Evolutionary conservation across 1,140 invertebrate species (phyloP).

Genomic region (Drosophila sp.): DNA sequence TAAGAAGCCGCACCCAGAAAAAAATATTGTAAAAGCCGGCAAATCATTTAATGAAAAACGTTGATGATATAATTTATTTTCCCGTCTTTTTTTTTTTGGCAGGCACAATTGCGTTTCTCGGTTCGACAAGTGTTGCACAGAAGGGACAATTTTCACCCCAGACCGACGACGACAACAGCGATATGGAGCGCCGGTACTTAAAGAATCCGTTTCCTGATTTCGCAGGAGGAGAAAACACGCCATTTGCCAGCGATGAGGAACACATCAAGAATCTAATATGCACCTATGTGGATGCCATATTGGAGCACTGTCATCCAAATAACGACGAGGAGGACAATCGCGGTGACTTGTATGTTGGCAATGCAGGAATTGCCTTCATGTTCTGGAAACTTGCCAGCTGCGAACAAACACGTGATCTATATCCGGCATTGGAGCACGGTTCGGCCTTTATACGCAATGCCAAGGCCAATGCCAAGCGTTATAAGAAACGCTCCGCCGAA

Average conservation of each 20-base stretch:
- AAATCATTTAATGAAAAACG: constrained; percentile 36
- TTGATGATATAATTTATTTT: constrained; percentile 8
- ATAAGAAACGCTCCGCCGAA: constrained; percentile 76
- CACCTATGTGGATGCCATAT: constrained; percentile 79
- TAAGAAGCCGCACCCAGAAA: constrained; percentile 1
- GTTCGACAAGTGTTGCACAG: background rate
- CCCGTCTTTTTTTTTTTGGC: background rate
- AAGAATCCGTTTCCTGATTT: constrained; percentile 77
- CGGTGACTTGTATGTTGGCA: constrained; percentile 85
- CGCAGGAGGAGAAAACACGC: constrained; percentile 58
- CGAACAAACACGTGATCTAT: constrained; percentile 74
- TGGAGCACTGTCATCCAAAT: constrained; percentile 72
- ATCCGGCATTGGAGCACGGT: constrained; percentile 79
- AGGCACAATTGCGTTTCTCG: constrained; percentile 30
- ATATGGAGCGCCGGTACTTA: constrained; percentile 77
- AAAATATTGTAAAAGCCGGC: constrained; percentile 27
- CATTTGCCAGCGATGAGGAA: constrained; percentile 72
- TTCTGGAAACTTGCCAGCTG: constrained; percentile 84
- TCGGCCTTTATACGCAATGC: constrained; percentile 83
- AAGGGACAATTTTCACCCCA: constrained; percentile 16
- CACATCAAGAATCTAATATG: constrained; percentile 79
- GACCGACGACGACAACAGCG: constrained; percentile 18
- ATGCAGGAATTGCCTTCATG: constrained; percentile 85
- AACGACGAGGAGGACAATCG: constrained; percentile 76
- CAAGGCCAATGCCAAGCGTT: constrained; percentile 76